These are phyloP conservation scores for Mesorhabditis belari DNA, from an alignment of 2,888 invertebrate genomes.

Conservation along the genomic window DNA sequence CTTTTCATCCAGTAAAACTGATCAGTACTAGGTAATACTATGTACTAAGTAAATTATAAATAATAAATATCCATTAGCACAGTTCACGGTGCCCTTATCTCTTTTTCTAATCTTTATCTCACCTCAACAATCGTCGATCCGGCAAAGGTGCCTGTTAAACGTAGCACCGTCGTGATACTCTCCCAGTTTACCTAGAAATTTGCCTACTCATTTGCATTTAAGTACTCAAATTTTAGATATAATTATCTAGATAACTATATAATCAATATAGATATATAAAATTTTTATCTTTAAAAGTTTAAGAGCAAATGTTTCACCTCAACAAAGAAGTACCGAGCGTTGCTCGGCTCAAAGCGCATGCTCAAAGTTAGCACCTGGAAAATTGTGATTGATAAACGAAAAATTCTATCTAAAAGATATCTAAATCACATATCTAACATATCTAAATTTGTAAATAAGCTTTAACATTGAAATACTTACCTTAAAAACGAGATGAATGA, in stretches of 20 bases:
- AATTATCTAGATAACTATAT: background rate
- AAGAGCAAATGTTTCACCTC: constrained; percentile 66
- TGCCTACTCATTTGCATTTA: background rate
- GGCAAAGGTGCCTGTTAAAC: constrained; percentile 80
- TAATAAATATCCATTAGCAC: no score
- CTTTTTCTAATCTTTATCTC: constrained; percentile 1
- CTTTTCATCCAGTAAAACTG: no score
- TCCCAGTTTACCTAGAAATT: constrained; percentile 75
- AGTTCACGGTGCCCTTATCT: no score
- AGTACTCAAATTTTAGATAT: background rate
- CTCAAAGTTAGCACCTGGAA: constrained; percentile 70
- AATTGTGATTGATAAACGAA: constrained; percentile 80
- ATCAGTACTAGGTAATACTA: no score
- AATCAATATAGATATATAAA: background rate
- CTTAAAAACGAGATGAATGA: constrained; percentile 47
- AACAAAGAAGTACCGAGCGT: constrained; percentile 92
- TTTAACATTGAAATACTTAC: background rate
- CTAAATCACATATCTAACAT: constrained; percentile 3
- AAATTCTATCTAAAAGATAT: no score
- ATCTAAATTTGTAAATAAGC: background rate
- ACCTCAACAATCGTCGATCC: constrained; percentile 14
- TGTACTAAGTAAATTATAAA: no score
- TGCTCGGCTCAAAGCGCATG: constrained; percentile 97
- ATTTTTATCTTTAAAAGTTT: constrained; percentile 1
- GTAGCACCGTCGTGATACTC: constrained; percentile 83